Conservation (phyloP, 2,888 invertebrate genomes). For the Chouioia cunea region DNA sequence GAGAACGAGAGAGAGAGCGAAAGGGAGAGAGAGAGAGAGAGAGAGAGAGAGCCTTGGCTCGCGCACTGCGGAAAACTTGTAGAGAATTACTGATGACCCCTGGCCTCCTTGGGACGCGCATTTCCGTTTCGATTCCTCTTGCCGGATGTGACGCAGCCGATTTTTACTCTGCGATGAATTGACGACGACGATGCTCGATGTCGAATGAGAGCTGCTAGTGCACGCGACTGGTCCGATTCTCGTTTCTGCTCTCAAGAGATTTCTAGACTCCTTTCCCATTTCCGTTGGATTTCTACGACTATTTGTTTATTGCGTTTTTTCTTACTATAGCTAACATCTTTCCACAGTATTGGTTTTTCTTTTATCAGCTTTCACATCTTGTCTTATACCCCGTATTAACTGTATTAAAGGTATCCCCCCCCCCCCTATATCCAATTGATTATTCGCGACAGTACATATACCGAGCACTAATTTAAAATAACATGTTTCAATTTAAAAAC, state of each 20-base stretch:
- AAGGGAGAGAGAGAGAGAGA: no score
- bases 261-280: slow-evolving; percentile 34
- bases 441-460: no score
- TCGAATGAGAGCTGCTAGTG: background rate
- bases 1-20: no score
- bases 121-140: slow-evolving; percentile 43
- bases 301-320: slow-evolving; percentile 2
- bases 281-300: slow-evolving; percentile 11
- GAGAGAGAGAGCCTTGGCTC: slow-evolving; percentile 17
- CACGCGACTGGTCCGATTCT: slow-evolving; percentile 12
- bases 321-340: background rate
- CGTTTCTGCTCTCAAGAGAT: slow-evolving; percentile 28
- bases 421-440: no score
- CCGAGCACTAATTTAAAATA: no score
- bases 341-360: no score
- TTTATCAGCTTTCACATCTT: no score
- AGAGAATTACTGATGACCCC: slow-evolving; percentile 34
- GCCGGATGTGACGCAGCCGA: slow-evolving; percentile 51
- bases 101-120: slow-evolving; percentile 33
- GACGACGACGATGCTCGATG: slow-evolving; percentile 24
- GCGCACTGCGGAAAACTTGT: slow-evolving; percentile 36
- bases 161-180: no score
- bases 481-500: no score
- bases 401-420: no score
- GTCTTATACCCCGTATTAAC: no score